These are phyloP conservation scores for Volucella zonaria DNA, from an alignment of 2,888 invertebrate genomes.

Conservation along the genomic window DNA sequence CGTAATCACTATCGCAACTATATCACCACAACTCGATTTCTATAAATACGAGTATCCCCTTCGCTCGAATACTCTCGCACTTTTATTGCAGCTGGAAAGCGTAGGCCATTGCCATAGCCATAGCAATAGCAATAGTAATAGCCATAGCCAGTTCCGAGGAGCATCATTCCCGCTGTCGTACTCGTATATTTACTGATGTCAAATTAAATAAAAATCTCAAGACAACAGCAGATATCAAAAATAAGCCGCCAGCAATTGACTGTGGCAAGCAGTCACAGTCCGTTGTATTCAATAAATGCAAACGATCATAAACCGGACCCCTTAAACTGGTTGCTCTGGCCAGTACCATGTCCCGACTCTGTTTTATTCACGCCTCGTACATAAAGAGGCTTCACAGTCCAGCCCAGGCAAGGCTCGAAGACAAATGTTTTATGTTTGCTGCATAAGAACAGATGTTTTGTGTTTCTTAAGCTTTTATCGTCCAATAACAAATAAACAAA, in stretches of 20 bases:
- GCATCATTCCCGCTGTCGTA: constrained; percentile 32
- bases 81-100: constrained; percentile 28
- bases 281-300: constrained; percentile 23
- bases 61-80: not conserved
- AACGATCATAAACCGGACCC: constrained; percentile 23
- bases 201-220: constrained; percentile 57
- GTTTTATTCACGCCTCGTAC: constrained; percentile 31
- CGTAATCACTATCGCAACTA: constrained; percentile 13
- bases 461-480: constrained; percentile 42
- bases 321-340: constrained; percentile 34
- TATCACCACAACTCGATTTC: constrained; percentile 29
- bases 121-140: too few species aligned
- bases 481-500: constrained; percentile 43
- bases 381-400: constrained; percentile 40
- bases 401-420: constrained; percentile 24
- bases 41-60: too few species aligned
- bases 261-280: not conserved
- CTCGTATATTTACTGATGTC: constrained; percentile 42
- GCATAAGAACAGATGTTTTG: constrained; percentile 52
- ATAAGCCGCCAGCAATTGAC: constrained; percentile 24
- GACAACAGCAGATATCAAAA: constrained; percentile 43
- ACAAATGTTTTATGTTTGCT: constrained; percentile 11
- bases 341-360: not conserved
- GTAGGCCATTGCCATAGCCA: too few species aligned
- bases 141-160: not conserved